Evolutionary conservation across 2,113 vertebrate genomes (phyloP).

Genomic region (Addax nasomaculatus): DNA sequence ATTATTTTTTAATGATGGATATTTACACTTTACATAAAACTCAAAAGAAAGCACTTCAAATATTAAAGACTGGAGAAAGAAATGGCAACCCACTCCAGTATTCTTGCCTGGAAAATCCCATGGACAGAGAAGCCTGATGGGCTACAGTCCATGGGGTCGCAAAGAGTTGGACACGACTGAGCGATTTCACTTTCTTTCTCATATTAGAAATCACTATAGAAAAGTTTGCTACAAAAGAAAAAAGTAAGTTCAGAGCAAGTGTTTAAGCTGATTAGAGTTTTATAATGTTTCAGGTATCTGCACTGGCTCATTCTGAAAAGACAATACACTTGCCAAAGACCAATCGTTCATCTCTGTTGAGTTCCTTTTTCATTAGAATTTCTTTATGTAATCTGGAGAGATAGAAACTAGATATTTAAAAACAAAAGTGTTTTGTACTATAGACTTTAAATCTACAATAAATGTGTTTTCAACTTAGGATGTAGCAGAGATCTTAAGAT

Average conservation of each 20-base stretch:
- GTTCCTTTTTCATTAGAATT: neutral
- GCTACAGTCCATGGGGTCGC: neutral
- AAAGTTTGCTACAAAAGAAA: neutral
- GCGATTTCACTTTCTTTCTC: neutral
- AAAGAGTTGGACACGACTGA: neutral
- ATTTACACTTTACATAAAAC: neutral
- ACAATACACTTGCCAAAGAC: neutral
- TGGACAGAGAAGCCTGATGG: neutral
- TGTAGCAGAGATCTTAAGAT: neutral
- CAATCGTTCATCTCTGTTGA: neutral
- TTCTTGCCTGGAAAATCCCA: neutral
- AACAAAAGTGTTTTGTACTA: neutral
- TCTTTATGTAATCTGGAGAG: neutral
- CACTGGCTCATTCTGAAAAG: neutral
- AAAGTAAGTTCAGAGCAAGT: neutral
- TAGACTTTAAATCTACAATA: neutral
- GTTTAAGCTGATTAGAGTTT: neutral
- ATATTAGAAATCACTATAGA: neutral
- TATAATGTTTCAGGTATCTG: neutral
- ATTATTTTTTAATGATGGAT: neutral
- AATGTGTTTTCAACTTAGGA: conserved; percentile 35
- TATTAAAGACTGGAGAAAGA: neutral
- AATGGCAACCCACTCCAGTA: neutral
- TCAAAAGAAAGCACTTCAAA: neutral
- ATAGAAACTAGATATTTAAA: neutral